Evolutionary conservation across 2,113 vertebrate species (phyloP), one percentile per base, ranked within the genome.

Genomic region (Gymnogyps californianus): DNA sequence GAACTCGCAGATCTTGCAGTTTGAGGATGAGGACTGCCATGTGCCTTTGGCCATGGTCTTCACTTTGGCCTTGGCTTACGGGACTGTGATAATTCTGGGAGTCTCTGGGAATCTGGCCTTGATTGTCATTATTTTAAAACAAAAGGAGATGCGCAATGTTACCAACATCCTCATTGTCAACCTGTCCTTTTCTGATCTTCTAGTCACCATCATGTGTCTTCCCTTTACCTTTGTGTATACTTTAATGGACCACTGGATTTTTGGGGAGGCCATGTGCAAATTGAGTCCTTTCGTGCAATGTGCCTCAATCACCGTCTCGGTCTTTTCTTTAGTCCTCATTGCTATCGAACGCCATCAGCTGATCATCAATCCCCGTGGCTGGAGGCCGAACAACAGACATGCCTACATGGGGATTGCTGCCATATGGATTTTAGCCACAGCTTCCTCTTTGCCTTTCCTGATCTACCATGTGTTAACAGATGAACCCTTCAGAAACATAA

Each of bases 131-230:
- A 99, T 99, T 89, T 93, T 98, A 81, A 98, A 98, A 79, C 99
- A 99, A 87, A 99, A 98, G 75, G 99, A 99, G 93, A 98, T 99
- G 98, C 98, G 98, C 91, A 99, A 99, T 15, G 99, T 99, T 32
- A 99, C 99, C 84, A 99, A 99, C 77, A 99, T 99, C 93, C 97
- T 99, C 36, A 99, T 99, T 32, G 99, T 99, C 94, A 99, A 99
- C 94, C 98, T 99, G 15, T 99, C 99, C 13, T 98, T 99, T 95
- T 99, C 99, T 12, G 99, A 99, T 91, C 96, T 99, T 88, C 97
- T 99, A 7, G 98, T 99, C 36, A 98, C 98, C 26, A 96, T 99
- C 86, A 98, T 99, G 97, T 99, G 98, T 97, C 98, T 99, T 93
- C 99, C 99, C 9, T 99, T 99, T 91, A 99, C 99, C 2, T 98